Evolutionary conservation across 1,140 invertebrate genomes (phyloP), one percentile per base, ranked within the genome.

Genomic region (Drosophila orena): DNA sequence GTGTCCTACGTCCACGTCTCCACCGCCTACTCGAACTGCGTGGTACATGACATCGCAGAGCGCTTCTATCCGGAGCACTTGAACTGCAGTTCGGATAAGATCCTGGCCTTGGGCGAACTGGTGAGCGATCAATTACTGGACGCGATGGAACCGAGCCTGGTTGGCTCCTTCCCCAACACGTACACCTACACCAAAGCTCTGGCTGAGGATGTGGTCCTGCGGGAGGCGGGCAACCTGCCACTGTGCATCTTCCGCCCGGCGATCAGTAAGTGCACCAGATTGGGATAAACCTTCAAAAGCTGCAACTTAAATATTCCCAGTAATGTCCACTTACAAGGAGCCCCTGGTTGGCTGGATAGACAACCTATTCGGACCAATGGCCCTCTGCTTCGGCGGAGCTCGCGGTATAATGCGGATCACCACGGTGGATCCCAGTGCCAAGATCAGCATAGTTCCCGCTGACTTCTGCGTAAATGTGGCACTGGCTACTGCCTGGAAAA

Each of bases 311-410:
- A 30, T 94, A 94, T 15, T 40, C 6, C 2, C 91, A 95, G 97
- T 98, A 27, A 94, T 97, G 35, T 96, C 96, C 0, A 95, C 96
- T 1, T 96, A 95, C 92, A 94, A 95, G 62, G 97, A 98, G 59
- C 95, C 95, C 0, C 69, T 94, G 0, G 58, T 91, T 8, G 96
- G 96, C 2, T 98, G 97, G 96, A 96, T 98, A 30, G 97, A 98
- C 91, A 98, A 98, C 84, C 93, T 97, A 69, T 98, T 98, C 90
- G 97, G 97, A 42, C 96, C 97, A 3, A 97, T 96, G 50, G 97
- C 95, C 17, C 84, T 96, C 0, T 66, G 95, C 11, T 94, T 95
- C 12, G 95, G 95, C 2, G 94, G 94, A 24, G 95, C 95, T 6
- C 94, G 96, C 44, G 97, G 97, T 20, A 91, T 97, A 1, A 84